Percentiles rank a stretch among this genome's conserved stretches.
Conservation (phyloP, 2,888 invertebrate species). For the Heliconius cydno region DNA sequence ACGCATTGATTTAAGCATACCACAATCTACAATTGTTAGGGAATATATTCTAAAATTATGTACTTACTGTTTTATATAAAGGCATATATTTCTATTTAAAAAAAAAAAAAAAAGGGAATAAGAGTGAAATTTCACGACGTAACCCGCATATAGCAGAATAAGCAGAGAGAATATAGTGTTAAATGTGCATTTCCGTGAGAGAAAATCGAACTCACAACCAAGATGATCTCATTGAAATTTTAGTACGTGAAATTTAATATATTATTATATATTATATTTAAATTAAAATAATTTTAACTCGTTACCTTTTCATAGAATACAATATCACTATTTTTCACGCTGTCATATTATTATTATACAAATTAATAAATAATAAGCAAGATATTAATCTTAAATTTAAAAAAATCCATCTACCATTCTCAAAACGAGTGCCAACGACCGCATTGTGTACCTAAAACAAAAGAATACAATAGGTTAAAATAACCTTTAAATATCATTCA, state of each 20-base stretch:
- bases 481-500: conserved; percentile 58
- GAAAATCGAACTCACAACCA: too few relatives aligned
- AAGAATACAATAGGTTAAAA: conserved; percentile 55
- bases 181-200: too few relatives aligned
- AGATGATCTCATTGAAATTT: too few relatives aligned
- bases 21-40: background rate
- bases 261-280: too few relatives aligned
- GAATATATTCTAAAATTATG: conserved; percentile 1
- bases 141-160: too few relatives aligned
- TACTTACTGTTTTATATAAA: background rate
- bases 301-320: background rate
- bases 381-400: background rate
- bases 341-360: background rate
- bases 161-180: too few relatives aligned
- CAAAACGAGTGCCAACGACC: conserved; percentile 41
- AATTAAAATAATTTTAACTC: background rate
- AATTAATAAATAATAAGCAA: background rate
- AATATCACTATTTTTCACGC: background rate
- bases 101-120: too few relatives aligned
- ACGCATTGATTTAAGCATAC: background rate
- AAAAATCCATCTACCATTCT: conserved; percentile 19
- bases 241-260: too few relatives aligned
- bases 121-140: too few relatives aligned
- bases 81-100: background rate
- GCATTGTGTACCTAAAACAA: conserved; percentile 60